Evolutionary conservation across 2,888 invertebrate genomes (phyloP).

Genomic region (Cotesia congregata): DNA sequence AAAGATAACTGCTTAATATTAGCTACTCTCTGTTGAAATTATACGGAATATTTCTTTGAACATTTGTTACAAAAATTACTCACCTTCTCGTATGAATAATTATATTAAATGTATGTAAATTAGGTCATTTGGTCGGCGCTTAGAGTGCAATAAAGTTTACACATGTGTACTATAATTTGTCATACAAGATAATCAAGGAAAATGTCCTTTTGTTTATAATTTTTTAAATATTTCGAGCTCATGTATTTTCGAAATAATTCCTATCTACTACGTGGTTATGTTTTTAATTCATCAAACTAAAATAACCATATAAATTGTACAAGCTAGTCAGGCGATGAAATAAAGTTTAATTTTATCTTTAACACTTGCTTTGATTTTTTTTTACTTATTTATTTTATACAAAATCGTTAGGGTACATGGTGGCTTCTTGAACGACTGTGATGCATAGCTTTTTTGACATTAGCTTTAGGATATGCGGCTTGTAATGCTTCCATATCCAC

Average conservation of each 20-base stretch:
- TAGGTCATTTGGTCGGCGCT: too few species aligned
- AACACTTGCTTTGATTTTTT: conserved; percentile 23
- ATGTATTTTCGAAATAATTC: background rate
- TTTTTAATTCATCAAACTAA: conserved; percentile 38
- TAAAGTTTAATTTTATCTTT: conserved; percentile 49
- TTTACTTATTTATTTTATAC: conserved; percentile 1
- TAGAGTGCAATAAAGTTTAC: too few species aligned
- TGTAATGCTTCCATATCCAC: conserved; percentile 80
- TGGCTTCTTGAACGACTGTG: conserved; percentile 77
- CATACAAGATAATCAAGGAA: too few species aligned
- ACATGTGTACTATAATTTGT: too few species aligned
- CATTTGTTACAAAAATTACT: too few species aligned
- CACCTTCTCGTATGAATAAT: too few species aligned
- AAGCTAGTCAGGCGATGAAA: conserved; percentile 51
- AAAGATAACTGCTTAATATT: background rate
- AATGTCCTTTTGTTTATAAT: background rate
- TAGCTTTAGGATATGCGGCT: conserved; percentile 81
- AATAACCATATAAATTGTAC: conserved; percentile 50
- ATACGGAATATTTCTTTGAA: too few species aligned
- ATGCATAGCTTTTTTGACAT: conserved; percentile 78
- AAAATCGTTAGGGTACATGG: conserved; percentile 66
- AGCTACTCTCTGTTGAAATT: too few species aligned
- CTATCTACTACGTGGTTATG: background rate
- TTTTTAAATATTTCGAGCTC: conserved; percentile 3
- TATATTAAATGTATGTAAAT: too few species aligned